Evolutionary conservation across 2,113 vertebrate species (phyloP).

Genomic region (Oreochromis tanganicae): DNA sequence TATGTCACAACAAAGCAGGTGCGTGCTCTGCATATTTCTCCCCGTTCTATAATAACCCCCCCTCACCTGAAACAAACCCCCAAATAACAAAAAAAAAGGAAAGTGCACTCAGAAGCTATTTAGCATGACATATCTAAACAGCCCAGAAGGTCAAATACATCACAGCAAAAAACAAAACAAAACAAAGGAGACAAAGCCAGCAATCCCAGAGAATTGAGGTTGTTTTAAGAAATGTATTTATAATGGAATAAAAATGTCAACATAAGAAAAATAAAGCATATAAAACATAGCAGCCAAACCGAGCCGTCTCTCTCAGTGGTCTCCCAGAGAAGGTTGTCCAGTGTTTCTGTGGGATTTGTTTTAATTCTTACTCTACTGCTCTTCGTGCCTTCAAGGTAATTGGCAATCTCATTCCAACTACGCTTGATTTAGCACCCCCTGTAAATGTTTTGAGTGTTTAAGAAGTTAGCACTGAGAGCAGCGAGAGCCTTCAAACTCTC

Average conservation of each 20-base stretch:
- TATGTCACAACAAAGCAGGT: slow-evolving; percentile 10
- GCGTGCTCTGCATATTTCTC: background rate
- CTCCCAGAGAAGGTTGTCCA: slow-evolving; percentile 22
- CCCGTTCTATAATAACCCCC: background rate
- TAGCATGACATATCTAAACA: slow-evolving; percentile 10
- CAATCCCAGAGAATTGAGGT: background rate
- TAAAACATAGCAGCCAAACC: slow-evolving; percentile 53
- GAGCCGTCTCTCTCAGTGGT: slow-evolving; percentile 14
- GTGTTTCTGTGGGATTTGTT: slow-evolving; percentile 47
- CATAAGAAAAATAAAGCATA: slow-evolving; percentile 56
- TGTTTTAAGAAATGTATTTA: slow-evolving; percentile 54
- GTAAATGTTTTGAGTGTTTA: slow-evolving; percentile 52
- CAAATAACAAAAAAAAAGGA: background rate
- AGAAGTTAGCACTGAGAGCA: slow-evolving; percentile 41
- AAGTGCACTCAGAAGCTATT: slow-evolving; percentile 10
- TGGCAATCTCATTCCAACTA: slow-evolving; percentile 57
- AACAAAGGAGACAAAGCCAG: background rate
- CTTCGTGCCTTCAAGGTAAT: slow-evolving; percentile 48
- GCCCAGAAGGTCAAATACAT: slow-evolving; percentile 29
- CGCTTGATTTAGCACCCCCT: slow-evolving; percentile 51
- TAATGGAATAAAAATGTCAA: slow-evolving; percentile 62
- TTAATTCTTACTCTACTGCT: slow-evolving; percentile 49
- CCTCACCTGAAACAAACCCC: background rate
- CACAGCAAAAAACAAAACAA: background rate
- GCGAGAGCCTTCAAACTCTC: slow-evolving; percentile 17